Base-by-base conservation (phyloP, 2,797 vertebrate species). In the Labroides dimidiatus region DNA sequence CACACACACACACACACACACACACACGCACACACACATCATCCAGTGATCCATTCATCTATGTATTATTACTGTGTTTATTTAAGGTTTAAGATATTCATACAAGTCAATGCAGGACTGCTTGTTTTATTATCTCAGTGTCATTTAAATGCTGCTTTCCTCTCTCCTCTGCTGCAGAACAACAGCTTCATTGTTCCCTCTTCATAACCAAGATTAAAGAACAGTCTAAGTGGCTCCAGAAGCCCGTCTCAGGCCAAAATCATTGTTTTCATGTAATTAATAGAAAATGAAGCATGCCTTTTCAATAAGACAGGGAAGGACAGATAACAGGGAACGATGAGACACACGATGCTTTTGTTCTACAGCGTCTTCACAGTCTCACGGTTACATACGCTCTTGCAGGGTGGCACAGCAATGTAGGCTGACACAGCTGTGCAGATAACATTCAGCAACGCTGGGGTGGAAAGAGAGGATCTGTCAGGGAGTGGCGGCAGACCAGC, bases 231-330 rank as follows among this genome's bases (percentile, higher is more conserved):
- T 81, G 84, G 71, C 50, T 80, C 30, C 50, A 43, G 45, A 71
- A 66, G 66, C 8, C 49, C 8, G 21, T 60, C 79, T 75, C 42
- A 23, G 58, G 80, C 60, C 47, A 43, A 84, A 90, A 91, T 88
- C 73, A 88, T 81, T 78, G 83, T 89, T 92, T 89, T 85, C 5
- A 6, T 90, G 80, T 89, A 87, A 89, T 89, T 89, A 92, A 85
- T 87, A 69, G 75, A 84, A 85, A 89, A 86, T 81, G 77, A 86
- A 72, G 55, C 24, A 47, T 77, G 76, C 65, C 47, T 60, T 79
- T 85, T 78, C 74, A 89, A 87, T 85, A 85, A 82, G 75, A 57
- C 33, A 78, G 77, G 48, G 56, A 81, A 75, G 70, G 76, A 55
- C 49, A 68, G 89, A 90, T 87, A 84, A 87, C 68, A 82, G 59